Conservation (phyloP, 2,797 vertebrate species). For the Alosa sapidissima region DNA sequence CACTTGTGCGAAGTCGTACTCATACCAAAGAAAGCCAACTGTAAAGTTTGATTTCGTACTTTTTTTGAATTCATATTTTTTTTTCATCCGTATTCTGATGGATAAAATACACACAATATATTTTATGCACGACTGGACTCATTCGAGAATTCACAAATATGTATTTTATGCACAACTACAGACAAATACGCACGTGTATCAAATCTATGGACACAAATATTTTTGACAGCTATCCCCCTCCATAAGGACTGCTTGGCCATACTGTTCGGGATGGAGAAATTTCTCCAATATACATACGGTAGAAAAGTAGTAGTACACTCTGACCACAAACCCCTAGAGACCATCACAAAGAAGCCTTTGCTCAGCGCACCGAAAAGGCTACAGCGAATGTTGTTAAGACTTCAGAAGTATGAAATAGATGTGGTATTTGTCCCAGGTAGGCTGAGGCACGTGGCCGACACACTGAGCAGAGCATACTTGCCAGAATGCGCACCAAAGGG, state of each 20-base stretch:
- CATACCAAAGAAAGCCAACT: too few relatives aligned
- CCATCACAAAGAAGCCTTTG: conserved; percentile 36
- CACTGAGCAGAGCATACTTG: conserved; percentile 34
- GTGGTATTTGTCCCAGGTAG: conserved; percentile 28
- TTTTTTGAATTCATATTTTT: too few relatives aligned
- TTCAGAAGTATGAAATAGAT: conserved; percentile 36
- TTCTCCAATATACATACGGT: conserved; percentile 29
- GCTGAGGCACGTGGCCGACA: conserved; percentile 34
- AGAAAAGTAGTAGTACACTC: too few relatives aligned
- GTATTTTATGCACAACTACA: too few relatives aligned
- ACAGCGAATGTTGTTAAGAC: conserved; percentile 27
- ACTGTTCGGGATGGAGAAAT: conserved; percentile 32
- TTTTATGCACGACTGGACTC: conserved; percentile 28
- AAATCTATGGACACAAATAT: too few relatives aligned
- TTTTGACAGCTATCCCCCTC: too few relatives aligned
- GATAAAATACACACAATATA: too few relatives aligned
- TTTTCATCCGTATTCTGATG: too few relatives aligned
- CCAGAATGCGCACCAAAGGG: background rate
- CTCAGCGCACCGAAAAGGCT: conserved; percentile 30
- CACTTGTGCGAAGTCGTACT: too few relatives aligned
- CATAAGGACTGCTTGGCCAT: conserved; percentile 30
- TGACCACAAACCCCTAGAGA: conserved; percentile 41
- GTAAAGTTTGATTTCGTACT: too few relatives aligned
- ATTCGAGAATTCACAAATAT: conserved; percentile 26
- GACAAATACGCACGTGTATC: too few relatives aligned